A percentile compares a stretch with the other conserved stretches of the same genome.
These are phyloP conservation scores for Misgurnus anguillicaudatus DNA, from an alignment of 2,113 vertebrate genomes.

Conservation along the genomic window DNA sequence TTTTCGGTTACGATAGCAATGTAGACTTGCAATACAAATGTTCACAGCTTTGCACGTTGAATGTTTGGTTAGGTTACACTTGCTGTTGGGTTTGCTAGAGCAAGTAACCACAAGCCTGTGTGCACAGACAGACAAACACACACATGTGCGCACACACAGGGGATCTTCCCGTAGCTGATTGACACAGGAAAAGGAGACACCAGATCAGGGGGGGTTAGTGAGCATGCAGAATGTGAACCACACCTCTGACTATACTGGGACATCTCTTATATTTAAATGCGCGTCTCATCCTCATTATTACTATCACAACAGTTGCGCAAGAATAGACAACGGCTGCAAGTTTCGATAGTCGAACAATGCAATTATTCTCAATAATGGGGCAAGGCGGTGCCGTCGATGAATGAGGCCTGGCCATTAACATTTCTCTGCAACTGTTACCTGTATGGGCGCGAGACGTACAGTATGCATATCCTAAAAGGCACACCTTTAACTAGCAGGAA, in stretches of 20 bases:
- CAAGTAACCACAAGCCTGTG: constrained; percentile 51
- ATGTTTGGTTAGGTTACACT: constrained; percentile 30
- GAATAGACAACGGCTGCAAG: not conserved
- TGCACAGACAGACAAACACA: constrained; percentile 41
- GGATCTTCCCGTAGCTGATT: constrained; percentile 52
- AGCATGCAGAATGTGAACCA: constrained; percentile 32
- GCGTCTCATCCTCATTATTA: constrained; percentile 4
- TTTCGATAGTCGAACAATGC: not conserved
- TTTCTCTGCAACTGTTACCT: not conserved
- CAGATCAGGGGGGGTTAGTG: constrained; percentile 36
- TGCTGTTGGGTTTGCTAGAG: constrained; percentile 36
- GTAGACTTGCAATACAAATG: constrained; percentile 7
- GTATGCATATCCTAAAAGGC: too few species aligned
- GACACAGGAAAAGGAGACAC: constrained; percentile 58
- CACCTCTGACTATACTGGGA: constrained; percentile 1
- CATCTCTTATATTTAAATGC: not conserved
- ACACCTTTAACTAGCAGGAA: constrained; percentile 28
- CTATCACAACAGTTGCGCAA: not conserved
- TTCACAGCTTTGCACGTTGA: not conserved
- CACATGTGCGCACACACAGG: constrained; percentile 33
- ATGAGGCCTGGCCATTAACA: not conserved
- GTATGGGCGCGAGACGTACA: not conserved
- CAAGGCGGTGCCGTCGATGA: not conserved
- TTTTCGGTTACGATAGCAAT: not conserved
- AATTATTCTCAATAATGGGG: not conserved